Percentiles rank a stretch among this genome's conserved stretches.
Conservation (phyloP, 2,113 vertebrate species). For the Benitochromis conjunctus region DNA sequence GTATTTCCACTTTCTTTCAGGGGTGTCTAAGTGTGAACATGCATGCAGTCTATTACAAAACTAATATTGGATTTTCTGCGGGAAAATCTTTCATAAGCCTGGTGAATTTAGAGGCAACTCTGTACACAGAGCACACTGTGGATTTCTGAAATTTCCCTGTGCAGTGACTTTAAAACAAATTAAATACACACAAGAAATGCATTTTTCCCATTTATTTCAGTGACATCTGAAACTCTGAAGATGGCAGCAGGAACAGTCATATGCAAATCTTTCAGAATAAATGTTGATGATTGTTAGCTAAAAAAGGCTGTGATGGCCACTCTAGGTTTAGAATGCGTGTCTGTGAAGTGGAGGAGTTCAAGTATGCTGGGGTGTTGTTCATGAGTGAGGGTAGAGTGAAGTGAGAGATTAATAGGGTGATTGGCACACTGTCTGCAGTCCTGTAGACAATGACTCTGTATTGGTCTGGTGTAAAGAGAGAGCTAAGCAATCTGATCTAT, state of each 20-base stretch:
- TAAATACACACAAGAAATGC: background rate
- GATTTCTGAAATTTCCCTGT: background rate
- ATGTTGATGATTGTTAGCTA: background rate
- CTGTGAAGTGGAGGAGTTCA: background rate
- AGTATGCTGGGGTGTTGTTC: background rate
- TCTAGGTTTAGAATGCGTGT: background rate
- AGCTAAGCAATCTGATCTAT: background rate
- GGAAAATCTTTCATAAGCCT: background rate
- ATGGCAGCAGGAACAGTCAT: background rate
- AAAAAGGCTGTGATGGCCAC: background rate
- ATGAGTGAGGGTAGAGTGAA: background rate
- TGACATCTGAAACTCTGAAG: background rate
- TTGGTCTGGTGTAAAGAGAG: background rate
- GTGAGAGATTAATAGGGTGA: background rate
- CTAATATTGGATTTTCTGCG: background rate
- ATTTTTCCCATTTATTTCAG: background rate
- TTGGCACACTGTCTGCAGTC: background rate
- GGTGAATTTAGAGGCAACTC: background rate
- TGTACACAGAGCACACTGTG: background rate
- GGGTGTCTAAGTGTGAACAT: background rate
- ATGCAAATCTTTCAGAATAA: background rate
- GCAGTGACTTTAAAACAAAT: background rate
- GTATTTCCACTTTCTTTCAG: background rate
- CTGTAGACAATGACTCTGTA: background rate
- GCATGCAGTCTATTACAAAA: background rate